Evolutionary conservation across 1,140 invertebrate species (phyloP), one percentile per base, ranked within the genome.

Genomic region (Hydropsyche tenuis): DNA sequence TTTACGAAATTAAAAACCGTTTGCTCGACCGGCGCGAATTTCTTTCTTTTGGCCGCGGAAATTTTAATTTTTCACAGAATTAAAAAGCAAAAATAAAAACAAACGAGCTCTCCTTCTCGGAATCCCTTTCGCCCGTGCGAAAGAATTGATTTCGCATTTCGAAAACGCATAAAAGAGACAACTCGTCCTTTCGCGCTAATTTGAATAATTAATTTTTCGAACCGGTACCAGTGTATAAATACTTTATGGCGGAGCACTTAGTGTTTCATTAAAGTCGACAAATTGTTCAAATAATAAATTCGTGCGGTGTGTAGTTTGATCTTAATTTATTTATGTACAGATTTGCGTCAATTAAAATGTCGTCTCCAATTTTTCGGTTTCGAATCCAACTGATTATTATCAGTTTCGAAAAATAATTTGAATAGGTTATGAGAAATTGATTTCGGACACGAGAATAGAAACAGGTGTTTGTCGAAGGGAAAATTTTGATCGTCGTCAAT

Each of bases 1-100:
- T 69, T 42, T 69, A 46, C 45, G 16, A 69, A 53, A 69, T 69
- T 69, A 69, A 69, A 53, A 69, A 69, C 66, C 42, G 63, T 66
- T 43, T 22, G 46, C 45, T 9, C 3, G 30, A n/a, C n/a, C 45
- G 45, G 43, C 66, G 5, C 60, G 25, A 16, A 45, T 69, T 69
- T 18, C 16, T 30, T 69, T 69, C 42, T 66, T 45, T 53, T 53
- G 16, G 18, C 30, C 30, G 18, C 48, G 20, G n/a, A 45, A 66
- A 66, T 66, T 66, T 66, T 37, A 66, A 66, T 66, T 66, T 66
- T 42, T 22, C 20, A 20, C 23, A 53, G 18, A 53, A 53, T 18
- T 53, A 20, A 53, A 53, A 53, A n/a, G n/a, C 9, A 37, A 37
- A 4, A 37, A 37, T 37, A 37, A 37, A 37, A 37, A 37, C 30